Evolutionary conservation across 2,113 vertebrate species (phyloP), one percentile per base, ranked within the genome.

Genomic region (Oriolus oriolus): DNA sequence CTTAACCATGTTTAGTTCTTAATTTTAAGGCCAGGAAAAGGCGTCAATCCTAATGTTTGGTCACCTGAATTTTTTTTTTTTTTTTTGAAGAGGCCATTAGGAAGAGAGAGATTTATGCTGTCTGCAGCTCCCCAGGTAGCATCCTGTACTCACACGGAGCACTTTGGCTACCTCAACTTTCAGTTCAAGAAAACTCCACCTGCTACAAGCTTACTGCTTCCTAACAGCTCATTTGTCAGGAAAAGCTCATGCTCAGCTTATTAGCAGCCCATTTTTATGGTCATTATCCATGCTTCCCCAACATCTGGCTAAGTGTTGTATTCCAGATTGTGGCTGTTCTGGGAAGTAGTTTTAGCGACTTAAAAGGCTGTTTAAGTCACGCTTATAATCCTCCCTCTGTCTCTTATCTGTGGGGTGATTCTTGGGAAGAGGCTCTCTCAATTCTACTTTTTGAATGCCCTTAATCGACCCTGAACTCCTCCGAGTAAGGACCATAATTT

Each of bases 241-340:
- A 92, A 89, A 94, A 95, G 8, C 84, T 93, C 89, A 73, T 61
- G 85, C 85, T 97, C 81, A 97, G 91, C 89, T 95, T 95, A 95
- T 96, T 97, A 97, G 82, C 84, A 93, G 35, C 84, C 82, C 79
- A 70, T 95, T 96, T 96, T 96, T 93, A 95, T 47, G 6, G 79
- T 94, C 84, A 90, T 97, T 96, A 96, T 95, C 91, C 91, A 63
- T 91, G 84, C 90, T 97, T 96, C 84, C 85, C 90, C 85, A 96
- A 94, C 93, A 97, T 96, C 94, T 96, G 95, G 93, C 93, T 96
- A 95, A 96, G 78, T 94, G 90, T 86, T 95, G 69, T 95, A 59
- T 75, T 91, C 93, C 94, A 96, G 92, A 96, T 96, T 96, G 91
- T 87, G 87, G 54, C 84, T 93, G 93, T 90, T 96, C 90, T 96